Conservation (phyloP, 35 echinoderm and acorn worm species). For the Hemicentrotus pulcherrimus region DNA sequence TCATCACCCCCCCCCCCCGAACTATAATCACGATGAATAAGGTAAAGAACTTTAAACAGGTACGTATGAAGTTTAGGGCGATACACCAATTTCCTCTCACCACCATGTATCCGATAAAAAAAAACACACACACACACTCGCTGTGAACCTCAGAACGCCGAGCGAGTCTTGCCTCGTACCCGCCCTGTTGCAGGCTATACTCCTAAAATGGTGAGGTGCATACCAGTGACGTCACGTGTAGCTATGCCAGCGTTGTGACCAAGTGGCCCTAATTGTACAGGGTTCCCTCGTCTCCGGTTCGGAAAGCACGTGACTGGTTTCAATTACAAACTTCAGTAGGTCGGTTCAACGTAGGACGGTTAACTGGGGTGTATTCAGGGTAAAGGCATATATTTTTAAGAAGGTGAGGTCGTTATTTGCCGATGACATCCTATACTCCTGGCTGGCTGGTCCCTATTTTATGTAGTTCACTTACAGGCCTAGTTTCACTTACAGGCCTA, state of each 20-base stretch:
- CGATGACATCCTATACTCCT: not conserved
- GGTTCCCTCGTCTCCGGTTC: not conserved
- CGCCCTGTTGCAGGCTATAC: constrained; percentile 11
- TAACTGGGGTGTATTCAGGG: not conserved
- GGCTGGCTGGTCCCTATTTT: not conserved
- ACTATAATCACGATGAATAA: not conserved
- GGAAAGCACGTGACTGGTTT: not conserved
- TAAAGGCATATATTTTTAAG: not conserved
- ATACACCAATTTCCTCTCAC: not conserved
- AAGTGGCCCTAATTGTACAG: not conserved
- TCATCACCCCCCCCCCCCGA: not conserved
- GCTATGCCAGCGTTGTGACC: constrained; percentile 7
- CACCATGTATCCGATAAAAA: not conserved
- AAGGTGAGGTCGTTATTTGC: not conserved
- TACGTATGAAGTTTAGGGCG: not conserved
- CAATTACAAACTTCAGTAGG: not conserved
- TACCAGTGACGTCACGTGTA: constrained; percentile 35
- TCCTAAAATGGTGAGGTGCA: constrained; percentile 30
- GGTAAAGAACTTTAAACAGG: not conserved
- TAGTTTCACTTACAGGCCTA: not conserved
- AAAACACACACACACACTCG: not conserved
- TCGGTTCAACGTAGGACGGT: not conserved
- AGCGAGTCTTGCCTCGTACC: not conserved
- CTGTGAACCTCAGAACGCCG: not conserved
- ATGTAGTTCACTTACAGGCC: not conserved